Conservation (phyloP, 1,140 invertebrate species). For the Vanessa atalanta region DNA sequence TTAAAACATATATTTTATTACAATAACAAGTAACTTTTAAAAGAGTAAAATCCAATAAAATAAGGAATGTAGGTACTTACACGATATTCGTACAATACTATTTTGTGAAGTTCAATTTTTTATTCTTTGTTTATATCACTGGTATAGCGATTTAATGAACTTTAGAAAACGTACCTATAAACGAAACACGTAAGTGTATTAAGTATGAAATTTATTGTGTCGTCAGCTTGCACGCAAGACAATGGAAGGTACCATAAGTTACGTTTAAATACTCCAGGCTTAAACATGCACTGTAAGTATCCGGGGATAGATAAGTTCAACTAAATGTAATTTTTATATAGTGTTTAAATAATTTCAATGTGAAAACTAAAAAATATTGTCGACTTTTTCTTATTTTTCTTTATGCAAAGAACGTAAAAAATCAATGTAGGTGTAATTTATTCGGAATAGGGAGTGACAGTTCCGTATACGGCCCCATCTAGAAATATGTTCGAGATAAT, state of each 20-base stretch:
- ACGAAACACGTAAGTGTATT: conserved; percentile 43
- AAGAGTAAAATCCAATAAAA: neutral
- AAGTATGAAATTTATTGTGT: conserved; percentile 46
- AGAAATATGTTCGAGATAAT: conserved; percentile 73
- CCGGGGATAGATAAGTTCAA: neutral
- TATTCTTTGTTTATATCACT: conserved; percentile 26
- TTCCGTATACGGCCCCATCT: conserved; percentile 54
- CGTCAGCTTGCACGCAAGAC: conserved; percentile 37
- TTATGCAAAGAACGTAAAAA: conserved; percentile 44
- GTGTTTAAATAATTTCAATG: neutral
- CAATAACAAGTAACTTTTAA: neutral
- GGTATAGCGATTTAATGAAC: conserved; percentile 26
- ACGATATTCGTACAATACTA: neutral
- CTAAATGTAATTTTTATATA: neutral
- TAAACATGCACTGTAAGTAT: neutral
- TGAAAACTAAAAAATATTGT: neutral
- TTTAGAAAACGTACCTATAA: conserved; percentile 35
- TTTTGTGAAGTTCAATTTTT: conserved; percentile 6
- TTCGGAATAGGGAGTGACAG: conserved; percentile 59
- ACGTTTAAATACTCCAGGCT: conserved; percentile 29
- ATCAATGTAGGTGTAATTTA: conserved; percentile 69
- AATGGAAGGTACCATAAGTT: conserved; percentile 31
- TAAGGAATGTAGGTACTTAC: neutral
- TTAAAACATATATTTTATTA: neutral
- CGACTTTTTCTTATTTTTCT: neutral